Percentiles rank a stretch among this genome's conserved stretches.
Evolutionary conservation across 2,113 vertebrate genomes (phyloP).

Genomic region (Suricata suricatta): DNA sequence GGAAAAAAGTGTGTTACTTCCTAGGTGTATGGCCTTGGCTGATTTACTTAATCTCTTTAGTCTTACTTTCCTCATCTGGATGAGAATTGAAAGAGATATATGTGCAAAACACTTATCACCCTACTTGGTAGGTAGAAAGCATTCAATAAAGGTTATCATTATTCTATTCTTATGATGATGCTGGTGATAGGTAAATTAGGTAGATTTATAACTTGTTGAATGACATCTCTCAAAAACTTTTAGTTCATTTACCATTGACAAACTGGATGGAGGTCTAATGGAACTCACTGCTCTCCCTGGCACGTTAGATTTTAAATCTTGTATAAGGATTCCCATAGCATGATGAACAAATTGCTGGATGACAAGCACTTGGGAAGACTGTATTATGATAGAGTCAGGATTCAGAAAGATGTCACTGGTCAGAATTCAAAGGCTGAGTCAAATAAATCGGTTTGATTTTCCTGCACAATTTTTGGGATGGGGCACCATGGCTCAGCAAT

Average conservation of each 20-base stretch:
- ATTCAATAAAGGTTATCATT: neutral
- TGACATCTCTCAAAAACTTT: neutral
- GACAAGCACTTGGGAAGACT: neutral
- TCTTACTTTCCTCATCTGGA: neutral
- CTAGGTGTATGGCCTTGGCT: neutral
- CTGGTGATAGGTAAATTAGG: neutral
- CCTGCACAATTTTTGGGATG: neutral
- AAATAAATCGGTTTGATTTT: neutral
- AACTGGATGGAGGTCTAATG: neutral
- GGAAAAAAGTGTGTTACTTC: neutral
- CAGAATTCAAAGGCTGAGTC: neutral
- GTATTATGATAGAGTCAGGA: neutral
- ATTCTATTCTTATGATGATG: neutral
- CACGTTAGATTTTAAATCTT: neutral
- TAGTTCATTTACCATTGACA: neutral
- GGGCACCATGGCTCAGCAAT: neutral
- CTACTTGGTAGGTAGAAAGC: neutral
- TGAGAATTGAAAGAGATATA: neutral
- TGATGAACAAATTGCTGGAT: neutral
- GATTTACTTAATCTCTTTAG: neutral
- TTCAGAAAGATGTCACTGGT: neutral
- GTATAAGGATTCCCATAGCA: neutral
- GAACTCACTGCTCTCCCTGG: neutral
- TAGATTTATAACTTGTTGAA: neutral
- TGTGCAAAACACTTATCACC: neutral